These are phyloP conservation scores for Teleopsis dalmanni DNA, from an alignment of 1,140 invertebrate genomes.

Conservation along the genomic window DNA sequence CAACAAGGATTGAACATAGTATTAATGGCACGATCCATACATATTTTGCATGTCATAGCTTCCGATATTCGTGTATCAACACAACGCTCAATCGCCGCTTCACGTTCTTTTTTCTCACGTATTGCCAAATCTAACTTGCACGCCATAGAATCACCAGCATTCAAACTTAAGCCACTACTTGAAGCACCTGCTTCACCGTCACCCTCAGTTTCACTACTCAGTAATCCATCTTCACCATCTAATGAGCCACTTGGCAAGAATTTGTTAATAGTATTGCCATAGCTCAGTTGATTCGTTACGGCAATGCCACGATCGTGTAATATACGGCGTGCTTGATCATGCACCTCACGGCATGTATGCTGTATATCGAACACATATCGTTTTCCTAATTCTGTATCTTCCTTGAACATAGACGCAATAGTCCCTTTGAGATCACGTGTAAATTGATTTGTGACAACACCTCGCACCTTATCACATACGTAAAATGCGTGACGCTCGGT, in stretches of 20 bases:
- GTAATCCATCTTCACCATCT: too few species aligned
- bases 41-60: conserved; percentile 71
- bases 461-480: conserved; percentile 81
- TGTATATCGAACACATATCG: conserved; percentile 85
- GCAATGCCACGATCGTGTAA: conserved; percentile 53
- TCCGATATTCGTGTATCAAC: conserved; percentile 51
- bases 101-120: conserved; percentile 39
- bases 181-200: conserved; percentile 8
- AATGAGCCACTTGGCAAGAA: not conserved
- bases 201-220: not conserved
- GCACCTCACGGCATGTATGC: conserved; percentile 77
- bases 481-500: conserved; percentile 89
- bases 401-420: conserved; percentile 85
- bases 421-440: conserved; percentile 84
- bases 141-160: conserved; percentile 26
- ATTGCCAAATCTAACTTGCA: conserved; percentile 41
- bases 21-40: conserved; percentile 72
- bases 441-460: conserved; percentile 78
- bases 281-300: conserved; percentile 18
- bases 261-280: not conserved
- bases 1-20: conserved; percentile 76
- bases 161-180: conserved; percentile 3
- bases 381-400: conserved; percentile 75
- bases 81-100: conserved; percentile 42
- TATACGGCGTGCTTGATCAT: conserved; percentile 72